Base-by-base conservation (phyloP, 2,113 vertebrate species). In the Eretmodus cyanostictus region DNA sequence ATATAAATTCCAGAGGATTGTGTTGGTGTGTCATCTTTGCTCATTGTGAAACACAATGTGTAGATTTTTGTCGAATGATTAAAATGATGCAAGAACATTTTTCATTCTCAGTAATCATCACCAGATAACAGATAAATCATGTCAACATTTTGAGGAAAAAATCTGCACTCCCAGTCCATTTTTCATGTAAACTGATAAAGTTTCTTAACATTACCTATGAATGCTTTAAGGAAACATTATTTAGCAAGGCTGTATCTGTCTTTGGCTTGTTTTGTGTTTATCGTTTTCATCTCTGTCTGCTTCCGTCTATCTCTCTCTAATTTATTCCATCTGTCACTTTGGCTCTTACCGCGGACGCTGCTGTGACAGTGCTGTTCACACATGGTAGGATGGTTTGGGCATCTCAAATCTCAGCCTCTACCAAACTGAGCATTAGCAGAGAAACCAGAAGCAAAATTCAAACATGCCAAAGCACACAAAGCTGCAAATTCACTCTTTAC, bases 251-350 rank as follows among this genome's bases (percentile, higher is more conserved):
- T 31, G 16, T 57, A 63, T 61, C 27, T 36, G 34, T 31, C 40
- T 40, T n/a, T 80, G 53, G 14, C 47, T 79, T 4, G 6, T 82
- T 76, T 40, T 34, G 27, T 9, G 31, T 45, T 55, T 76, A n/a
- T n/a, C 24, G 1, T 86, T 66, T 54, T 68, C 63, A 49, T 85
- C 76, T 68, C 73, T 19, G 47, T 12, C 27, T 27, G 27, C 49
- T 34, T 81, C 22, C 71, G 27, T 57, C 84, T 80, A 82, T n/a
- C 7, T 66, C 59, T 27, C 11, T 76, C 73, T 81, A 5, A 86
- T 80, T 22, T 59, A 83, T 36, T 85, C 87, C 88, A 86, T 87
- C 71, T 89, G 89, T 87, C 87, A 63, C 83, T 63, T 83, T 80
- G 86, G 83, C 86, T 84, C 42, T 73, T 22, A 11, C 57, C 12